Base-by-base conservation (phyloP, 2,797 vertebrate genomes). In the Malacoctenus gilli region DNA sequence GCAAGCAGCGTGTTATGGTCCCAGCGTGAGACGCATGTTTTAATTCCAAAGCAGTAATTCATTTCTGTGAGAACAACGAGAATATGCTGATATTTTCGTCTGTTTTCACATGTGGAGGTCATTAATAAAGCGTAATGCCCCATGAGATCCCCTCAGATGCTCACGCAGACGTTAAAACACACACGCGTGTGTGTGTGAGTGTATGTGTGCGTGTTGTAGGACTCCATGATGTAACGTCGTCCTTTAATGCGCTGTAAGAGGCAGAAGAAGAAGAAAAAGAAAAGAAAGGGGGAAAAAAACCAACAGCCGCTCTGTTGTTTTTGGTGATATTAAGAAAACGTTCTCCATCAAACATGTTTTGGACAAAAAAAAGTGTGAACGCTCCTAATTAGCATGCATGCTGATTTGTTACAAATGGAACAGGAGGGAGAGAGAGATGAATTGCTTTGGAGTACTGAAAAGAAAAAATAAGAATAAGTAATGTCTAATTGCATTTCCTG, bases 61-160 rank as follows among this genome's bases (percentile, higher is more conserved):
- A 86, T 84, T 84, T 83, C 63, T 76, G 85, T 79, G 68, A 78
- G 65, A 85, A 77, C 80, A 86, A 83, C 80, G 52, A 11, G 34
- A 81, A 65, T 75, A 77, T 75, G 75, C 66, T 76, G 59, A 73
- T 79, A 54, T 81, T 80, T 65, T 82, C 72, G 73, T 86, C 59
- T 75, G 79, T 79, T 82, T 66, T 75, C 72, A 72, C 70, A 80
- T 38, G 38, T 40, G 72, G 66, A 79, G 63, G 76, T 77, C 71
- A 85, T 86, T 89, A 86, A 84, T 83, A 75, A 81, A 84, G 76
- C 39, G 41, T 58, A 77, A 68, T 52, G 59, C 41, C 61, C 58
- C 76, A 35, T 39, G 74, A 84, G 70, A 68, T 67, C 35, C 11
- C 25, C 49, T 11, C 56, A 69, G 46, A 66, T 59, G 30, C 48